Base-by-base conservation (phyloP, 2,797 vertebrate genomes). In the Petrocephalus schoutedeni region DNA sequence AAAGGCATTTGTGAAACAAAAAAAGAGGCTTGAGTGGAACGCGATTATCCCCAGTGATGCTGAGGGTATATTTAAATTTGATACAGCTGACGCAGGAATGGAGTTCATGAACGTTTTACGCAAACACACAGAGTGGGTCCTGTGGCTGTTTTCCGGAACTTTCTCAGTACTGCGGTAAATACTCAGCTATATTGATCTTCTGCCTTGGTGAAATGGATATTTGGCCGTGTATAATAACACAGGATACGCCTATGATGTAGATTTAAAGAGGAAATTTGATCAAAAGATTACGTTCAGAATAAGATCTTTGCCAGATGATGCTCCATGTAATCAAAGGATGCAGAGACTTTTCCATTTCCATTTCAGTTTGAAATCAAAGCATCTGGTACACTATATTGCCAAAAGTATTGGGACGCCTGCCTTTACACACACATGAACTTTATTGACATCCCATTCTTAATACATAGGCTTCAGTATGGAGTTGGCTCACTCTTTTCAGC, bases 181-280 rank as follows among this genome's bases (percentile, higher is more conserved):
- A 87, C 36, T 53, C 51, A 53, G 51, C 54, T 59, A 89, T 49
- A 21, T 12, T n/a, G 14, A 53, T 32, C 16, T 45, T 74, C 21
- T 88, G 77, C 67, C 54, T 21, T 9, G 14, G 41, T 85, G 49
- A 88, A 61, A 88, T 88, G 88, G 36, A 88, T 87, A 89, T 86
- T 28, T 23, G 28, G 23, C 45, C 23, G 51, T 14, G 1, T 7
- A 83, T 77, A 67, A 88, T 59, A 36, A 64, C 80, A 84, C 8
- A 28, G 58, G 16, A 61, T 61, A 23, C 0, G 12, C 32, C n/a
- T 54, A 85, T 45, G 6, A 67, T 85, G 49, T 54, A n/a, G 41
- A 49, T 49, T 80, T 80, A 49, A 49, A 36, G n/a, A 80, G 74
- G 74, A 49, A 49, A 80, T 80, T 80, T 49, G 41, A 16, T 80